Conservation (phyloP, 2,888 invertebrate species). For the Meiosimyza decipiens region DNA sequence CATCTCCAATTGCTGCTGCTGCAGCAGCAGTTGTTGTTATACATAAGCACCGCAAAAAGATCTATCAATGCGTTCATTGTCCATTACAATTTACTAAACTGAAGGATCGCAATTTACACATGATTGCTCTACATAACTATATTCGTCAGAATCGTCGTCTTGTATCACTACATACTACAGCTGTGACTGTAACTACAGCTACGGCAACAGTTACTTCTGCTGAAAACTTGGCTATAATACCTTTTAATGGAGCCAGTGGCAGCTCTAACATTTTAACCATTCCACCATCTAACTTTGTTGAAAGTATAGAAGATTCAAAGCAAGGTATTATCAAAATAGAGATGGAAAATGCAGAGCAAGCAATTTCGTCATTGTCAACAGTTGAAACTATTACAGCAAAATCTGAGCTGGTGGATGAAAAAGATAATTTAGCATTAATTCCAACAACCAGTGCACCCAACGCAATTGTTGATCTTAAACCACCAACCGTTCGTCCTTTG, state of each 20-base stretch:
- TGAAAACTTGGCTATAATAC: constrained; percentile 1
- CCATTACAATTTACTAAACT: constrained; percentile 60
- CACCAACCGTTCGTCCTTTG: constrained; percentile 43
- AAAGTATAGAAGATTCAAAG: constrained; percentile 56
- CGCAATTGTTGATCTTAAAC: constrained; percentile 49
- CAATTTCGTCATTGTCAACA: constrained; percentile 29
- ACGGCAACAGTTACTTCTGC: constrained; percentile 25
- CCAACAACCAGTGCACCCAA: constrained; percentile 22
- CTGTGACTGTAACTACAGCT: constrained; percentile 41
- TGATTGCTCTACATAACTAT: constrained; percentile 63
- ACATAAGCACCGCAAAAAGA: constrained; percentile 56
- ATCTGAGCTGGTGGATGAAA: constrained; percentile 54
- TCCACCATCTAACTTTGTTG: constrained; percentile 38
- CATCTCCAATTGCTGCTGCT: constrained; percentile 36
- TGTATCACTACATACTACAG: constrained; percentile 53
- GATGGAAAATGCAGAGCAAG: constrained; percentile 52
- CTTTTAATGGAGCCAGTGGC: constrained; percentile 25
- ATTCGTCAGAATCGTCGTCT: constrained; percentile 63
- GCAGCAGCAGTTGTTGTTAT: constrained; percentile 44
- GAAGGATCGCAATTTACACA: constrained; percentile 64
- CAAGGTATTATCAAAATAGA: constrained; percentile 63
- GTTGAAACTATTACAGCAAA: constrained; percentile 43
- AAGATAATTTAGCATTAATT: constrained; percentile 46
- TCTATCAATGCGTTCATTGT: constrained; percentile 65
- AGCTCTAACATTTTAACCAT: constrained; percentile 31